Evolutionary conservation across 2,797 vertebrate genomes (phyloP).

Genomic region (Oryzias dopingdopingensis): DNA sequence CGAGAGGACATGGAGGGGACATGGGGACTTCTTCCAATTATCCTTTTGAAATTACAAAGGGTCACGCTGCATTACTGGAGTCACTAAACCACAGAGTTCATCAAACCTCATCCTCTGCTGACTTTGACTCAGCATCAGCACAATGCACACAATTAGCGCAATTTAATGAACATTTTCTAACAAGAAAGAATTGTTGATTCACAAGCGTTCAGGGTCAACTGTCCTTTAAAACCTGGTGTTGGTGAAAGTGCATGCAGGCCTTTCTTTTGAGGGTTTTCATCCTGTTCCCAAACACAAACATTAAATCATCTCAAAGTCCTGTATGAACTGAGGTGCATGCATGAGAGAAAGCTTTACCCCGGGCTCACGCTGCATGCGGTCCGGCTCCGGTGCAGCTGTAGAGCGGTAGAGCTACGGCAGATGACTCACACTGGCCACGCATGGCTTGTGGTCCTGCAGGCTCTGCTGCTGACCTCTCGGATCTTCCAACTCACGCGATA

Average conservation of each 20-base stretch:
- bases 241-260: neutral
- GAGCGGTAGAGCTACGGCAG: too few relatives aligned
- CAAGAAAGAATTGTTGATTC: constrained; percentile 63
- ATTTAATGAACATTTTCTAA: constrained; percentile 68
- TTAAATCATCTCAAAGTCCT: constrained; percentile 59
- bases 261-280: constrained; percentile 42
- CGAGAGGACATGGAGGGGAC: constrained; percentile 1
- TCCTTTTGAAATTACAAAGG: constrained; percentile 62
- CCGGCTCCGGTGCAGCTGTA: too few relatives aligned
- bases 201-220: constrained; percentile 37
- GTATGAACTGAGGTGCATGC: constrained; percentile 38
- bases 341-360: constrained; percentile 1
- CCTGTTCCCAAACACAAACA: constrained; percentile 60
- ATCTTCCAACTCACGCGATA: too few relatives aligned
- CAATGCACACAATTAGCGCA: constrained; percentile 68
- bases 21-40: constrained; percentile 62
- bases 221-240: constrained; percentile 33
- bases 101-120: constrained; percentile 60
- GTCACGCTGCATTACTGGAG: constrained; percentile 60
- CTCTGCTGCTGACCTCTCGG: too few relatives aligned
- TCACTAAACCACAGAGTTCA: constrained; percentile 34
- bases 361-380: too few relatives aligned
- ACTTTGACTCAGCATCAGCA: constrained; percentile 64
- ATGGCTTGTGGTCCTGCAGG: too few relatives aligned
- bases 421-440: too few relatives aligned